Evolutionary conservation across 2,113 vertebrate species (phyloP), one percentile per base, ranked within the genome.

Genomic region (Thermophis baileyi): DNA sequence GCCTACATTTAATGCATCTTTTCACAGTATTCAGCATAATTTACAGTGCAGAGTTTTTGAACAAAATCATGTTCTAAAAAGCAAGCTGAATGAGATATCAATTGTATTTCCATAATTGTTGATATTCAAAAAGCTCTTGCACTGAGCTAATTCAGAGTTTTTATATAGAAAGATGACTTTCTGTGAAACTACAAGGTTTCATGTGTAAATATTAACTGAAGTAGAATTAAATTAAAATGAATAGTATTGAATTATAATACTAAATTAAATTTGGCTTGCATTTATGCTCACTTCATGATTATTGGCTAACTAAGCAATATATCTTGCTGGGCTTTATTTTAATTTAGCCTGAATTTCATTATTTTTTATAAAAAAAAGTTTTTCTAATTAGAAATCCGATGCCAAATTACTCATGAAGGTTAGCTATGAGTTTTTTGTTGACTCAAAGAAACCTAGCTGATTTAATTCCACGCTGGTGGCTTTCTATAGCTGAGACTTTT

Each of bases 201-300:
- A 57, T 35, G 95, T 93, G 93, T 91, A 96, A 94, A 92, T 91
- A 94, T 95, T 95, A 96, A 49, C 85, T 87, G 85, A 94, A 94
- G 90, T 93, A 54, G 93, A 95, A 95, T 94, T 95, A 93, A 94
- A 95, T 97, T 95, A 96, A 95, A 96, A 94, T 55, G 95, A 96
- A 96, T 96, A 89, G 96, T 95, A 93, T 46, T 57, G 44, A 94
- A 95, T 97, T 95, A 95, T 90, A 91, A 90, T 93, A 95, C 87
- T 96, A 92, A 97, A 96, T 90, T 25, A 92, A 96, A 95, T 96
- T 93, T 93, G 87, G 85, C 24, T 20, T 87, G 6, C 0, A 20
- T 95, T 97, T 97, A 95, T 91, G 93, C 92, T 69, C 74, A 44
- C 20, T 93, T 24, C 53, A 55, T 44, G 81, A 51, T 89, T 91